phyloP scores from a whole-genome alignment of 2,888 invertebrate species.

The Noctua janthina region DNA sequence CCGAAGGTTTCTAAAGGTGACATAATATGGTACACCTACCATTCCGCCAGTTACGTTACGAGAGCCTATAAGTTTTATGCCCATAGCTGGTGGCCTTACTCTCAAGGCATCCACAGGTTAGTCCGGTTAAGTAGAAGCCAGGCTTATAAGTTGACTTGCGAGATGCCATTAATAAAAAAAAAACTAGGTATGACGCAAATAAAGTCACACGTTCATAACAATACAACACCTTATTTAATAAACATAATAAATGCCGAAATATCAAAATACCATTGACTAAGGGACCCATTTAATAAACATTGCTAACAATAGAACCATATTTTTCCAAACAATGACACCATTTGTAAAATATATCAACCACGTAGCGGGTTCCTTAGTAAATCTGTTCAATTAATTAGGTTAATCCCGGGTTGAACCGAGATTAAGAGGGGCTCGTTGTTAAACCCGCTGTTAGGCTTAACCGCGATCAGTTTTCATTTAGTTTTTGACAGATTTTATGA shows the following conservation, averaged over 20 bases:
- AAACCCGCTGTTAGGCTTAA: conserved; percentile 32
- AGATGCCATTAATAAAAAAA: no score
- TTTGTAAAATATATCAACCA: conserved; percentile 36
- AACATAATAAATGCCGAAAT: background rate
- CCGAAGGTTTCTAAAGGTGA: no score
- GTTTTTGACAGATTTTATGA: conserved; percentile 37
- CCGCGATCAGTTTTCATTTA: conserved; percentile 47
- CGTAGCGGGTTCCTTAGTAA: conserved; percentile 39
- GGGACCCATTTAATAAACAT: background rate
- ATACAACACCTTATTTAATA: background rate
- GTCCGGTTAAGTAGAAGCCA: no score
- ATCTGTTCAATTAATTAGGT: conserved; percentile 66
- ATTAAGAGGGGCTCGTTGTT: conserved; percentile 40
- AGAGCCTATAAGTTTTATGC: no score
- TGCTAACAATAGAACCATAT: background rate
- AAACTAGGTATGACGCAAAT: no score
- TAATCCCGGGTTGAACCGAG: conserved; percentile 55
- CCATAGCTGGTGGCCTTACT: no score
- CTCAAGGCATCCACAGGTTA: no score
- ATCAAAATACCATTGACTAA: background rate
- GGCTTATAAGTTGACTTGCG: no score
- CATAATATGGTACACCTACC: no score
- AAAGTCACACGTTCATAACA: no score
- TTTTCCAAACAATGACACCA: conserved; percentile 24
- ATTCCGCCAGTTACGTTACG: no score